Base-by-base conservation (phyloP, 2,113 vertebrate species). In the Tinamus guttatus region DNA sequence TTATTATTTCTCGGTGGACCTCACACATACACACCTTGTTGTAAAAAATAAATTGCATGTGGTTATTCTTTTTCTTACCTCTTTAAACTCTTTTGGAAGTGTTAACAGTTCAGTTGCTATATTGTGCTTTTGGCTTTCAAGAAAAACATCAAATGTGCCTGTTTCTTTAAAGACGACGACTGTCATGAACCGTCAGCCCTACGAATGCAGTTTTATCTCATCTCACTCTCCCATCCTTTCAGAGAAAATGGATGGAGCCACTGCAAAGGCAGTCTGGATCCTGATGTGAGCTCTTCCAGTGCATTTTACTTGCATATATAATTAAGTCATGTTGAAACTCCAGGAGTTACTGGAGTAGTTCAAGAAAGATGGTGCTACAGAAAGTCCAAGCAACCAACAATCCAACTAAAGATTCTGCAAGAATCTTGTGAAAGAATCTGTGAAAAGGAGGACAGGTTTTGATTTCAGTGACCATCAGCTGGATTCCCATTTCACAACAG, bases 361-460 rank as follows among this genome's bases (percentile, higher is more conserved):
- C 76, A 40, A 91, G 64, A 60, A 90, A 77, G 63, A 70, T 19
- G 30, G 63, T 54, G 21, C 45, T 71, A 69, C 41, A 51, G 73
- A 90, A 94, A 94, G 65, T 78, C 52, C 34, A 86, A 83, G 63
- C 89, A 84, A 54, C 21, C 47, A 93, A 87, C 19, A 82, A 64
- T 51, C 94, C 70, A 93, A 81, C 90, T 87, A 95, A 93, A 90
- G 59, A 32, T 43, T 34, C 59, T 85, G 45, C 64, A 92, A 92
- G 80, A n/a, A n/a, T n/a, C n/a, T n/a, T n/a, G n/a, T n/a, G n/a
- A n/a, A n/a, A n/a, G n/a, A n/a, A n/a, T n/a, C n/a, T n/a, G 32
- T 68, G 34, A 90, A 78, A 47, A 78, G 60, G 81, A 93, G 64
- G 38, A 15, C 64, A 58, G 64, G 34, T 68, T 91, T 87, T 81